phyloP scores from a whole-genome alignment of 2,888 invertebrate species.

The Drosophila recens region DNA sequence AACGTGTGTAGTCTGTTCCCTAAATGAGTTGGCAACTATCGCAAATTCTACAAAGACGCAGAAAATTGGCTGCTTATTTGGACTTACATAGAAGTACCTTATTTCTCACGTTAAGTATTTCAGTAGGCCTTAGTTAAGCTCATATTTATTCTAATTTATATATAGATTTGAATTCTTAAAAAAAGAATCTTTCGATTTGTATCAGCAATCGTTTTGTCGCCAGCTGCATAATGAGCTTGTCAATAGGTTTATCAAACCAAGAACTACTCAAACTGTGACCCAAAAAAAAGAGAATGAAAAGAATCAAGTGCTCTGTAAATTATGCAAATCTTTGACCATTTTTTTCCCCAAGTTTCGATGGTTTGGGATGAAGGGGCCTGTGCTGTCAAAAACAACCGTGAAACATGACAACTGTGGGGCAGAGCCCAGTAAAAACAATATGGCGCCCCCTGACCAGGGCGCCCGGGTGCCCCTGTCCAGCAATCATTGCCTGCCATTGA shows the following conservation, averaged over 20 bases:
- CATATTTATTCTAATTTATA: not conserved
- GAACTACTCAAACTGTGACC: slow-evolving; percentile 65
- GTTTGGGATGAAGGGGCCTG: slow-evolving; percentile 11
- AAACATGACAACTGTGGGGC: slow-evolving; percentile 71
- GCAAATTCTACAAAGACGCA: slow-evolving; percentile 4
- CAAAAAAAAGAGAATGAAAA: slow-evolving; percentile 39
- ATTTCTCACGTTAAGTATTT: not conserved
- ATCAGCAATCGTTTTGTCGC: slow-evolving; percentile 12
- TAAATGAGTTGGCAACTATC: slow-evolving; percentile 4
- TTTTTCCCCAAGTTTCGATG: slow-evolving; percentile 18
- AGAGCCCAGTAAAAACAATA: slow-evolving; percentile 73
- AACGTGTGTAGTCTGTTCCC: slow-evolving; percentile 1
- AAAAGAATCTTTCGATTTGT: slow-evolving; percentile 10
- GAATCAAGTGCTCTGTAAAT: slow-evolving; percentile 75
- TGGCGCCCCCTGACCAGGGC: slow-evolving; percentile 60
- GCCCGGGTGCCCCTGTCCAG: slow-evolving; percentile 43
- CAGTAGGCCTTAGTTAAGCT: no score
- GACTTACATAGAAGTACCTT: not conserved
- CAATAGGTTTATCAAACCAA: slow-evolving; percentile 74
- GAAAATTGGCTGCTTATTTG: slow-evolving; percentile 10
- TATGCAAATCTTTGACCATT: slow-evolving; percentile 74
- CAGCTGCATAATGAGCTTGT: slow-evolving; percentile 69
- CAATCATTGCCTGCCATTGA: slow-evolving; percentile 69
- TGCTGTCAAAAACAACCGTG: slow-evolving; percentile 76
- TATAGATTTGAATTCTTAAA: not conserved